Percentiles rank a stretch among this genome's conserved stretches.
phyloP scores from a whole-genome alignment of 2,113 vertebrate genomes.

The Siphamia tubifer region DNA sequence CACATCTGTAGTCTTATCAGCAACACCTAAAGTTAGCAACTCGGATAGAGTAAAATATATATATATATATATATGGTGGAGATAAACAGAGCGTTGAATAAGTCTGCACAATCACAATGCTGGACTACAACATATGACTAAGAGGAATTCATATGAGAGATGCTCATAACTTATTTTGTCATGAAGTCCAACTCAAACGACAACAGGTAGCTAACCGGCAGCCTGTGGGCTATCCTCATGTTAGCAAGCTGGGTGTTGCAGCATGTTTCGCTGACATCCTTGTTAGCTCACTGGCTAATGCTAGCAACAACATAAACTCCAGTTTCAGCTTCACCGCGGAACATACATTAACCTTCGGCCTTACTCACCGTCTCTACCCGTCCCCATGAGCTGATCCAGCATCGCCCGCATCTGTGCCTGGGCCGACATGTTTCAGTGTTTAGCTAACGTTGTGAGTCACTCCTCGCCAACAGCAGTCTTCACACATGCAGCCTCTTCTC shows the following conservation, averaged over 20 bases:
- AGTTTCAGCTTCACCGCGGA: not conserved
- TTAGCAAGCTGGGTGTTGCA: slow-evolving; percentile 16
- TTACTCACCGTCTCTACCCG: slow-evolving; percentile 93
- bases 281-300: slow-evolving; percentile 23
- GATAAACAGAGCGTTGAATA: not conserved
- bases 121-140: not conserved
- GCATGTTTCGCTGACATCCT: too few relatives aligned
- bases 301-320: not conserved
- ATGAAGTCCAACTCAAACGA: slow-evolving; percentile 2
- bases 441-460: slow-evolving; percentile 9
- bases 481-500: slow-evolving; percentile 59
- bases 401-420: slow-evolving; percentile 98
- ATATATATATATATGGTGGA: not conserved
- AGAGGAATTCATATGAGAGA: not conserved
- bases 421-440: slow-evolving; percentile 87
- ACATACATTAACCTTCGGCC: too few relatives aligned
- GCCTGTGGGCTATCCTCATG: slow-evolving; percentile 19
- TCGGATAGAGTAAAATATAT: not conserved
- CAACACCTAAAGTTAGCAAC: slow-evolving; percentile 10
- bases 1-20: not conserved
- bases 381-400: slow-evolving; percentile 99
- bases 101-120: not conserved
- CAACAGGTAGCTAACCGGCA: slow-evolving; percentile 65
- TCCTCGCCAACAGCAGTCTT: slow-evolving; percentile 43
- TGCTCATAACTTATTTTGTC: not conserved